phyloP scores from a whole-genome alignment of 2,113 vertebrate genomes.

The Haemorhous mexicanus region DNA sequence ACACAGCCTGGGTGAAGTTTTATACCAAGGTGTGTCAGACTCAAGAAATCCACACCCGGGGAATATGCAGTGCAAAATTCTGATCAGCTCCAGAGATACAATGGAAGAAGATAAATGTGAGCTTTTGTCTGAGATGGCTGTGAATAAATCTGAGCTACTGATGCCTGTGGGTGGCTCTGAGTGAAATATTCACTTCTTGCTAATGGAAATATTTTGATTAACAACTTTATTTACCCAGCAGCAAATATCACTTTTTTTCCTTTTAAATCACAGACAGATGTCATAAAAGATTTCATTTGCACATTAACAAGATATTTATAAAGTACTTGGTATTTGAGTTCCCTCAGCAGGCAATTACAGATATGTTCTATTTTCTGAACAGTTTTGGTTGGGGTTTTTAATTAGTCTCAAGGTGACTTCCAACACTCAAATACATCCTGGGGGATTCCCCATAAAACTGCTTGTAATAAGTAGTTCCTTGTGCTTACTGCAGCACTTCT shows the following conservation, averaged over 20 bases:
- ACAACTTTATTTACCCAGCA: background rate
- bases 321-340: background rate
- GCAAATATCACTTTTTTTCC: background rate
- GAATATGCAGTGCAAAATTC: background rate
- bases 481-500: background rate
- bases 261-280: background rate
- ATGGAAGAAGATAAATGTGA: background rate
- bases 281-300: conserved; percentile 1
- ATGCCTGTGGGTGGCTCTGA: background rate
- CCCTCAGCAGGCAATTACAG: background rate
- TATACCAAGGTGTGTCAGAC: background rate
- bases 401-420: conserved; percentile 1
- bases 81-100: background rate
- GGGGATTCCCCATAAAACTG: background rate
- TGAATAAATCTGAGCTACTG: background rate
- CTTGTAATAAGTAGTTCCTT: background rate
- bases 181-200: background rate
- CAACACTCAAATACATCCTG: background rate
- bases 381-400: background rate
- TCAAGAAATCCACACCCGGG: background rate
- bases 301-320: background rate
- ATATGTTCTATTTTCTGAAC: background rate
- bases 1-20: background rate
- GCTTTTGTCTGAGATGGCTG: background rate
- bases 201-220: conserved; percentile 29